Conservation (phyloP, 2,113 vertebrate species). For the Condylura cristata region DNA sequence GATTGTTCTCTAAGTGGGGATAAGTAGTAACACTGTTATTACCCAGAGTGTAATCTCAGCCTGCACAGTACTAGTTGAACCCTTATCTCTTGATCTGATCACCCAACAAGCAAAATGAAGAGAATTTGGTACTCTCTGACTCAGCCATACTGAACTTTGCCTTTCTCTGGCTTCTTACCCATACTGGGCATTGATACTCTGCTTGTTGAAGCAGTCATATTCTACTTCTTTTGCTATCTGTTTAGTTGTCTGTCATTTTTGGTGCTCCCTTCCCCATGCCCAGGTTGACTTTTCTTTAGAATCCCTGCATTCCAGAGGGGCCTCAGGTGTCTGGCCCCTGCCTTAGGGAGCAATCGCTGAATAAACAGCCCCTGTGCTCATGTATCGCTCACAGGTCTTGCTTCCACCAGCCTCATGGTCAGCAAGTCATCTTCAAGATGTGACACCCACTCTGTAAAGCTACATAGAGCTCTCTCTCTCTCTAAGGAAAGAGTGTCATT, state of each 20-base stretch:
- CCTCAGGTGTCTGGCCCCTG: background rate
- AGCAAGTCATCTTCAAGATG: background rate
- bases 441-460: background rate
- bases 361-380: background rate
- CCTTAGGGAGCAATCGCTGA: background rate
- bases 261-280: background rate
- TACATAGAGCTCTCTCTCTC: background rate
- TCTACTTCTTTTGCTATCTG: background rate
- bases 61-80: background rate
- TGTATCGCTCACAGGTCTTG: background rate
- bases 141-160: background rate
- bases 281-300: background rate
- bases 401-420: too few species aligned
- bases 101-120: background rate
- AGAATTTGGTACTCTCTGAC: background rate
- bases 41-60: background rate
- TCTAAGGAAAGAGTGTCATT: background rate
- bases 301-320: background rate
- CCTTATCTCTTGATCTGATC: constrained; percentile 12
- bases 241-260: background rate
- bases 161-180: background rate
- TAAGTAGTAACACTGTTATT: constrained; percentile 14
- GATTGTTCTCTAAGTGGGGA: background rate
- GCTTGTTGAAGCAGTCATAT: background rate
- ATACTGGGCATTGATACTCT: background rate